Conservation (phyloP, 1,140 invertebrate genomes). For the Lasaia peninsularis region DNA sequence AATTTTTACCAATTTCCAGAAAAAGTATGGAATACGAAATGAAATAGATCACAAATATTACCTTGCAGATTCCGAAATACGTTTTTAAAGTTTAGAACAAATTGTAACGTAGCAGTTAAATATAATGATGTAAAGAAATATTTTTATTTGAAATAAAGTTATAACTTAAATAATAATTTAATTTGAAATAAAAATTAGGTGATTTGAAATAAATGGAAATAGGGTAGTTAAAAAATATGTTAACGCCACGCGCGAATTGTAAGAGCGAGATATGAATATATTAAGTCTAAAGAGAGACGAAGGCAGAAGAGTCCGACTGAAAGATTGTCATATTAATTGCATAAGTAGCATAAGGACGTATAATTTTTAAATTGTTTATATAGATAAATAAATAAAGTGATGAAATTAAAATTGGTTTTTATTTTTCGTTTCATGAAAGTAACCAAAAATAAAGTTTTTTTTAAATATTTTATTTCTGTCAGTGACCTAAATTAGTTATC, state of each 20-base stretch:
- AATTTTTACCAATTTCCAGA: too few species aligned
- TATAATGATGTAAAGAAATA: too few species aligned
- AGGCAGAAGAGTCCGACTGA: slow-evolving; percentile 56
- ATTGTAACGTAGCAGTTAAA: too few species aligned
- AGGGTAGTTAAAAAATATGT: slow-evolving; percentile 25
- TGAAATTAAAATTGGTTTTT: slow-evolving; percentile 47
- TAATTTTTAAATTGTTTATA: slow-evolving; percentile 72
- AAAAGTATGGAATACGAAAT: too few species aligned
- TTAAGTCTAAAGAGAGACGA: slow-evolving; percentile 32
- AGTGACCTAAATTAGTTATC: too few species aligned
- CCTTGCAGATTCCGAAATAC: too few species aligned
- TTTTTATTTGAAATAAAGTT: too few species aligned
- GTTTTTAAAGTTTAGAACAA: too few species aligned
- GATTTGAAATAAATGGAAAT: slow-evolving; percentile 26
- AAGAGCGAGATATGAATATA: slow-evolving; percentile 32
- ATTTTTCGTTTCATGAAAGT: not conserved
- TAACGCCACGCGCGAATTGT: slow-evolving; percentile 21
- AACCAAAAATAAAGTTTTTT: too few species aligned
- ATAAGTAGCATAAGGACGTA: slow-evolving; percentile 52
- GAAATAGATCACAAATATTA: too few species aligned
- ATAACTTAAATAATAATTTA: too few species aligned
- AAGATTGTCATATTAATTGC: slow-evolving; percentile 59
- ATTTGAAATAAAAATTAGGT: slow-evolving; percentile 1
- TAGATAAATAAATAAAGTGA: slow-evolving; percentile 73
- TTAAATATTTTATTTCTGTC: too few species aligned